phyloP scores from a whole-genome alignment of 2,888 invertebrate genomes.

The Eupithecia tripunctaria region DNA sequence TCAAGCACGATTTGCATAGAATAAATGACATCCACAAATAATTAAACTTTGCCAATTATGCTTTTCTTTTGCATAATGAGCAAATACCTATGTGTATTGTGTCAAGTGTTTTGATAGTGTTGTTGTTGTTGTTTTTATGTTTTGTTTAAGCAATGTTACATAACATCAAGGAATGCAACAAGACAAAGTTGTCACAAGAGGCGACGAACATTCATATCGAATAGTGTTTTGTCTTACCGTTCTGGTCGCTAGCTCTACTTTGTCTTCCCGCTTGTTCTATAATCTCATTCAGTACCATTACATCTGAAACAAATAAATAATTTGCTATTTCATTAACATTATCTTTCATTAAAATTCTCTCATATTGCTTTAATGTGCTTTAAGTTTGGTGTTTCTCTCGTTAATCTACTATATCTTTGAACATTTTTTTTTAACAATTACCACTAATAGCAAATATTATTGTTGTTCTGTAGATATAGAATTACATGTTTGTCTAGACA shows the following conservation, averaged over 20 bases:
- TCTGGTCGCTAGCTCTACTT: constrained; percentile 93
- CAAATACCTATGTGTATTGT: constrained; percentile 71
- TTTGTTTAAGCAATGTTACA: constrained; percentile 41
- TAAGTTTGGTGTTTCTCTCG: not conserved
- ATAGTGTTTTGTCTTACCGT: constrained; percentile 87
- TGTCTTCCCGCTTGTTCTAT: constrained; percentile 97
- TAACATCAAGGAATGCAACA: constrained; percentile 57
- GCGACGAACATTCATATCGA: constrained; percentile 52
- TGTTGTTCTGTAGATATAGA: not conserved
- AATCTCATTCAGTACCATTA: constrained; percentile 98
- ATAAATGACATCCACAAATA: constrained; percentile 80
- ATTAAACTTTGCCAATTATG: constrained; percentile 79
- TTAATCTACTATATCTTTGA: not conserved
- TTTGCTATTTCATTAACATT: constrained; percentile 8
- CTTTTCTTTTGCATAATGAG: constrained; percentile 80
- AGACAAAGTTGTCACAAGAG: constrained; percentile 55
- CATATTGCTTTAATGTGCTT: not conserved
- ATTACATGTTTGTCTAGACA: constrained; percentile 19
- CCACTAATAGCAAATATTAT: not conserved
- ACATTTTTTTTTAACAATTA: no score
- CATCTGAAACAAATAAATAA: constrained; percentile 88
- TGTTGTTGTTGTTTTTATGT: constrained; percentile 41
- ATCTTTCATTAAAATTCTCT: not conserved
- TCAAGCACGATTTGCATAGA: constrained; percentile 46
- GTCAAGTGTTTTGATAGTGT: constrained; percentile 57